Evolutionary conservation across 2,113 vertebrate genomes (phyloP), one percentile per base, ranked within the genome.

Genomic region (Dasyurus viverrinus): DNA sequence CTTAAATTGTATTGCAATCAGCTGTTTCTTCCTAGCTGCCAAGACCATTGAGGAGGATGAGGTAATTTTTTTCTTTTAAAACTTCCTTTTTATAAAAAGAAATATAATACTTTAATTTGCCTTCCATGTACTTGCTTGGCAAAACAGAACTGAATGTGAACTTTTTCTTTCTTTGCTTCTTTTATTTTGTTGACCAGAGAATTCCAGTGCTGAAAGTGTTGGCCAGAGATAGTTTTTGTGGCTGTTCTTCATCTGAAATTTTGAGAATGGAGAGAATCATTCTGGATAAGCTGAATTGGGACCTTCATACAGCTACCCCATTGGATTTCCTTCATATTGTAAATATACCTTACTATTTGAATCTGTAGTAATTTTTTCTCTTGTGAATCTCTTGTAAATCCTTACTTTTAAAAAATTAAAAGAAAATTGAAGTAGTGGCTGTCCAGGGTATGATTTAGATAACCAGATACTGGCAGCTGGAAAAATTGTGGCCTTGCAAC

Each of bases 321-420:
- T 98, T 99, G 99, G 99, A 99, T 98, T 99, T 99, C 98, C 99
- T 99, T 98, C 99, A 99, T 96, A 99, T 99, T 97, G 99, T 99
- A 98, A 98, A 98, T 99, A 60, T 89, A 89, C 55, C 90, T 95
- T 94, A 54, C 90, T 93, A 7, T 0, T 95, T 53, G 16, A 48
- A 0, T 90, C 60, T 93, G 8, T 50, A 55, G 10, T 93, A 2
- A 30, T 93, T 4, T 54, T 42, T 93, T 16, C 0, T 92, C 30
- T 93, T 96, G 30, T 94, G 89, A 84, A 94, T 92, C 42, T 95
- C 93, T 96, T 46, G n/a, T n/a, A n/a, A n/a, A 23, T 95, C 90
- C 25, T 89, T 47, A 91, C 93, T 97, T 95, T 94, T 95, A 95
- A n/a, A 47, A 89, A 96, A 23, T 84, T 8, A 42, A 94, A 92